phyloP scores from a whole-genome alignment of 1,140 invertebrate species.

The Drosophila tristis region DNA sequence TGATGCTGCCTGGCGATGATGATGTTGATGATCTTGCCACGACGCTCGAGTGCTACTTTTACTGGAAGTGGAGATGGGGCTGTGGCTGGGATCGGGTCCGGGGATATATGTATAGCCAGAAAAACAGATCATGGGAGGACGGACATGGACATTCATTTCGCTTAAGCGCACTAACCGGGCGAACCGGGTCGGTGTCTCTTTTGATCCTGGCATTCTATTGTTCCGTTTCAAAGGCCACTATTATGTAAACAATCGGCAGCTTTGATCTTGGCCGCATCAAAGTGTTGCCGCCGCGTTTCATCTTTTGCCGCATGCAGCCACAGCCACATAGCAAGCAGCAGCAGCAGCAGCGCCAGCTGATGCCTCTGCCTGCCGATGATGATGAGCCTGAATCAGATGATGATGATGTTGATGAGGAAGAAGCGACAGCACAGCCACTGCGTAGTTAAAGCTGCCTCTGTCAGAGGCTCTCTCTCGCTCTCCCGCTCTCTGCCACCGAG shows the following conservation, averaged over 20 bases:
- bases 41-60: slow-evolving; percentile 52
- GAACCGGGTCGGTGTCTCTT: slow-evolving; percentile 64
- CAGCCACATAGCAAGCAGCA: slow-evolving; percentile 14
- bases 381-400: background rate
- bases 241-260: slow-evolving; percentile 84
- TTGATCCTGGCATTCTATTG: slow-evolving; percentile 85
- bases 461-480: too few relatives aligned
- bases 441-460: slow-evolving; percentile 66
- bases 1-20: slow-evolving; percentile 23
- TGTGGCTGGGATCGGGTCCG: slow-evolving; percentile 9
- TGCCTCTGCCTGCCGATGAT: slow-evolving; percentile 35
- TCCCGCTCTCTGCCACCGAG: slow-evolving; percentile 40
- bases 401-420: slow-evolving; percentile 43
- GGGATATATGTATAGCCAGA: slow-evolving; percentile 4
- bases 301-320: slow-evolving; percentile 77
- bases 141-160: slow-evolving; percentile 79
- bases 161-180: slow-evolving; percentile 79
- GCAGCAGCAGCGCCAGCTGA: slow-evolving; percentile 53
- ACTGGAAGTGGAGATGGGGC: slow-evolving; percentile 26
- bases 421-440: slow-evolving; percentile 49
- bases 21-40: slow-evolving; percentile 24
- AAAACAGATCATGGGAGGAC: slow-evolving; percentile 46
- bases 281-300: slow-evolving; percentile 81
- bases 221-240: slow-evolving; percentile 85
- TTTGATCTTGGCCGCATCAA: slow-evolving; percentile 84